Percentiles rank a stretch among this genome's conserved stretches.
Evolutionary conservation across 2,113 vertebrate genomes (phyloP).

Genomic region (Gymnorhina tibicen): DNA sequence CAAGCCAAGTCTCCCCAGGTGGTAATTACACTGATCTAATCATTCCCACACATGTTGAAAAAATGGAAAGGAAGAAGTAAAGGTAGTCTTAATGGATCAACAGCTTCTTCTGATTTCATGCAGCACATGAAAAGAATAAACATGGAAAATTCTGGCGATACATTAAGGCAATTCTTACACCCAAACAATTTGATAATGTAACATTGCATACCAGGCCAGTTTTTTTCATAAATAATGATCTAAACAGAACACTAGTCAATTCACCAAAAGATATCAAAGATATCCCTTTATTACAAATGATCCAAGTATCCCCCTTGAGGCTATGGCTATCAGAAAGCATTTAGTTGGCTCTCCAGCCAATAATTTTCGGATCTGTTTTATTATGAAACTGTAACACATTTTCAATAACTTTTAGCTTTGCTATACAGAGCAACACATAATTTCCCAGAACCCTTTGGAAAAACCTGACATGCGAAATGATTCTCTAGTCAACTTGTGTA

Average conservation of each 20-base stretch:
- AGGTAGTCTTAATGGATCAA: not conserved
- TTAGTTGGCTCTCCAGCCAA: slow-evolving; percentile 60
- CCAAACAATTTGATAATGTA: slow-evolving; percentile 31
- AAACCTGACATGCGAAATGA: slow-evolving; percentile 66
- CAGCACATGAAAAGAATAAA: not conserved
- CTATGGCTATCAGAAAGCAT: slow-evolving; percentile 68
- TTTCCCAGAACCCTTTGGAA: slow-evolving; percentile 65
- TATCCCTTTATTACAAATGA: slow-evolving; percentile 66
- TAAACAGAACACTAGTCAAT: slow-evolving; percentile 66
- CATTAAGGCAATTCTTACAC: slow-evolving; percentile 50
- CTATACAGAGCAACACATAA: slow-evolving; percentile 61
- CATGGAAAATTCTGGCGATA: not conserved
- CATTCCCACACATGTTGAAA: not conserved
- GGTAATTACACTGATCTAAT: not conserved
- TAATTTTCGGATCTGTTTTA: slow-evolving; percentile 62
- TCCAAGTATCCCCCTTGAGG: slow-evolving; percentile 60
- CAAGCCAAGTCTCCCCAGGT: not conserved
- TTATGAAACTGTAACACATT: slow-evolving; percentile 67
- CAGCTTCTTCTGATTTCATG: not conserved
- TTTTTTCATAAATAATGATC: slow-evolving; percentile 69
- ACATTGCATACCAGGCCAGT: not conserved
- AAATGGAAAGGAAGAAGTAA: not conserved
- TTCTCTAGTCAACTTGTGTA: slow-evolving; percentile 57
- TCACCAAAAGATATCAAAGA: slow-evolving; percentile 65
- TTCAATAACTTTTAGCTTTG: slow-evolving; percentile 72